Conservation (phyloP, 2,113 vertebrate genomes). For the Motacilla tschutschensis region DNA sequence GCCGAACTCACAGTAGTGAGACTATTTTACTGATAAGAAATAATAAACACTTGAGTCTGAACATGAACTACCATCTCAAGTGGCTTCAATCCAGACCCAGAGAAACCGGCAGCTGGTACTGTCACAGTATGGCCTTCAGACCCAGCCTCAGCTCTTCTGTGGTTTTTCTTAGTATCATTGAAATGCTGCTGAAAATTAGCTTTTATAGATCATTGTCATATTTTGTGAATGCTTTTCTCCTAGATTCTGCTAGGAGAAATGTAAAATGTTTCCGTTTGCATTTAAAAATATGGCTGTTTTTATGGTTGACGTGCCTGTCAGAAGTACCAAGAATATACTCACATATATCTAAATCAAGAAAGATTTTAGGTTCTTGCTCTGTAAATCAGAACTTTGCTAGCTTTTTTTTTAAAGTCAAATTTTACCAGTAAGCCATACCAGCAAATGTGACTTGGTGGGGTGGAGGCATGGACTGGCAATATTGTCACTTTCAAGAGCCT, state of each 20-base stretch:
- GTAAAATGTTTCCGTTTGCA: background rate
- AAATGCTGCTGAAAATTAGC: background rate
- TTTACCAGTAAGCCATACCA: background rate
- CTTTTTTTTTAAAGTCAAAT: background rate
- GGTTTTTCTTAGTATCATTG: background rate
- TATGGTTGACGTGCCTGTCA: background rate
- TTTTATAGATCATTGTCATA: background rate
- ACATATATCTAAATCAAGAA: background rate
- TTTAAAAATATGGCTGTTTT: background rate
- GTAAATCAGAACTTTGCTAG: background rate
- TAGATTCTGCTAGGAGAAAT: background rate
- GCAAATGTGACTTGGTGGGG: background rate
- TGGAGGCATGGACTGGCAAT: accelerated
- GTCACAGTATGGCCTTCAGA: background rate
- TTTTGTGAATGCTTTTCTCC: background rate
- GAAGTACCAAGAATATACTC: background rate
- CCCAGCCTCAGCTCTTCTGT: background rate
- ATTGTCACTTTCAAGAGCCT: background rate
- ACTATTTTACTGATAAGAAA: too few relatives aligned
- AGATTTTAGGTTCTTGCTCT: background rate
- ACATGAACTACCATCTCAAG: too few relatives aligned
- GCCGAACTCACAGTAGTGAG: too few relatives aligned
- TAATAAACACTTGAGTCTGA: too few relatives aligned
- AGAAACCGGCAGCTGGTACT: too few relatives aligned
- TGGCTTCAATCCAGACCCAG: too few relatives aligned